phyloP scores from a whole-genome alignment of 2,113 vertebrate species.

The Hippocampus mohnikei region DNA sequence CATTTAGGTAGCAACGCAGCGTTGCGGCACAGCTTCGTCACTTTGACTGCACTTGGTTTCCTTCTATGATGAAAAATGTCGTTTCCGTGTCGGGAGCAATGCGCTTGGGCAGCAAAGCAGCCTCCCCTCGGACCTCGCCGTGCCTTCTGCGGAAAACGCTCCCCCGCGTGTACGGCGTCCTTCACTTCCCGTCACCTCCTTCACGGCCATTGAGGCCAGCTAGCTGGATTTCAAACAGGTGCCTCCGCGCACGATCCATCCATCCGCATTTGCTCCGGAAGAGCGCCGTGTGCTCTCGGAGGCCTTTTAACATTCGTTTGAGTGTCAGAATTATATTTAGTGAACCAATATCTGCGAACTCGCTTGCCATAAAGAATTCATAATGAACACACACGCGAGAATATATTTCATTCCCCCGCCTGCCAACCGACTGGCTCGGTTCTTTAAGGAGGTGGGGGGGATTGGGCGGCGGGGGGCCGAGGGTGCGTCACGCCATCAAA shows the following conservation, averaged over 20 bases:
- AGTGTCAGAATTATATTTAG: slow-evolving; percentile 30
- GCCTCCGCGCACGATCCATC: not conserved
- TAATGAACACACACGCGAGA: slow-evolving; percentile 24
- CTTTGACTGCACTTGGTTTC: not conserved
- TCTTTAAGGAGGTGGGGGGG: not conserved
- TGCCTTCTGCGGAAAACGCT: not conserved
- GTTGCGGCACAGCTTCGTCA: not conserved
- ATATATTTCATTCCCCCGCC: slow-evolving; percentile 17
- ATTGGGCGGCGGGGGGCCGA: not conserved
- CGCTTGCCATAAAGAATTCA: slow-evolving; percentile 29
- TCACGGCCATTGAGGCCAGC: too few relatives aligned
- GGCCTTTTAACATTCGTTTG: slow-evolving; percentile 18
- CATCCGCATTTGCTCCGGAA: slow-evolving; percentile 2
- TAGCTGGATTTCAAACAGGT: too few relatives aligned
- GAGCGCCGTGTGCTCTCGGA: not conserved
- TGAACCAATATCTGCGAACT: slow-evolving; percentile 32
- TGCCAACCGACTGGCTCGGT: not conserved
- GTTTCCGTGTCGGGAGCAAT: not conserved
- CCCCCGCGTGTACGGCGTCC: not conserved
- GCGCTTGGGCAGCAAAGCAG: not conserved
- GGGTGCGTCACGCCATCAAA: slow-evolving; percentile 28
- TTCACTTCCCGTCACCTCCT: not conserved
- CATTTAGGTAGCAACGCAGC: too few relatives aligned
- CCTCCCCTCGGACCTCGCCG: not conserved
- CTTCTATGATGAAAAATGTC: not conserved